Evolutionary conservation across 1,140 invertebrate genomes (phyloP).

Genomic region (Littorina saxatilis): DNA sequence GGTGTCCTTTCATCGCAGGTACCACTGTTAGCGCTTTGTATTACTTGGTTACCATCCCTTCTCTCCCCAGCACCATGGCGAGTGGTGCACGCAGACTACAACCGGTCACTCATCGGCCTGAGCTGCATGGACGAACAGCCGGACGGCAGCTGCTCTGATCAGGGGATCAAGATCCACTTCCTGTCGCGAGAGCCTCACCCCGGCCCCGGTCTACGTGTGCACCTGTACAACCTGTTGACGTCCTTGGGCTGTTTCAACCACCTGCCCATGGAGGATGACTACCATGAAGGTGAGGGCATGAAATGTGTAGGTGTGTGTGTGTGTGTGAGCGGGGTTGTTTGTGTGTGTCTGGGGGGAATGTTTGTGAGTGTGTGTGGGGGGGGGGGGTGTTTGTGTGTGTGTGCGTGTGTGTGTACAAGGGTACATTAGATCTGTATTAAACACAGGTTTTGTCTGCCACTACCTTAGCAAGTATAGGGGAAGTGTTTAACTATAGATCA

Average conservation of each 20-base stretch:
- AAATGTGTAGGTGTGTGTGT: background rate
- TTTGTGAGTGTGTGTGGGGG: background rate
- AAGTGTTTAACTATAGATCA: no score
- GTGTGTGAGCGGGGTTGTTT: no score
- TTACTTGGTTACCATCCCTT: no score
- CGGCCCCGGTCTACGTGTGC: background rate
- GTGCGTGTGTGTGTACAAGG: background rate
- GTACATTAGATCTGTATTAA: no score
- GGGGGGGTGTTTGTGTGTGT: no score
- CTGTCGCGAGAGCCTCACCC: constrained; percentile 10
- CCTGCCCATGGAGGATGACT: background rate
- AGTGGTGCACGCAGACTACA: constrained; percentile 16
- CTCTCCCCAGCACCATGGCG: constrained; percentile 23
- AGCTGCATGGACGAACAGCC: constrained; percentile 25
- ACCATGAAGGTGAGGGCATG: constrained; percentile 24
- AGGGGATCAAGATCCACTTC: background rate
- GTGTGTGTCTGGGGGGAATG: no score
- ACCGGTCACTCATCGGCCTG: background rate
- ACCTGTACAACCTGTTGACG: background rate
- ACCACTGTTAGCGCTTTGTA: no score
- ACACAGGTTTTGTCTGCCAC: no score
- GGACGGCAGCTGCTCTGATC: constrained; percentile 27
- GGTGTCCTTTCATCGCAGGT: no score
- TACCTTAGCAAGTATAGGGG: no score
- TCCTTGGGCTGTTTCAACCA: constrained; percentile 7